Evolutionary conservation across 1,140 invertebrate genomes (phyloP).

Genomic region (Stegodyphus dumicola): DNA sequence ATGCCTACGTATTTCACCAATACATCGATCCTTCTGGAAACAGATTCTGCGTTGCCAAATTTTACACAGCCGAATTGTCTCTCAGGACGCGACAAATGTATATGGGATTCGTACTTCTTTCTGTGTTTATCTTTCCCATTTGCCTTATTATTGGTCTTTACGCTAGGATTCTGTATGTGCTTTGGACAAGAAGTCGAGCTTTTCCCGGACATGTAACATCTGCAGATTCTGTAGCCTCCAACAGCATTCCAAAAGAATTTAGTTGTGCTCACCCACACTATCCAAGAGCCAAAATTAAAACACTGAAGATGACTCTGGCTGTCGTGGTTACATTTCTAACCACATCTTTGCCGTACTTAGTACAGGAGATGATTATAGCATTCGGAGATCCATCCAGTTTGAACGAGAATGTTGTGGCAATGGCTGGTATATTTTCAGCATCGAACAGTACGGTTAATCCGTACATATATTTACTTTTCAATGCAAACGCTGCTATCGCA

Average conservation of each 20-base stretch:
- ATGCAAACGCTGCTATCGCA: not conserved
- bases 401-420: conserved; percentile 37
- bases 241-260: conserved; percentile 60
- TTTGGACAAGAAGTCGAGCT: conserved; percentile 33
- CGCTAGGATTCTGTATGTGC: conserved; percentile 29
- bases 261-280: not conserved
- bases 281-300: conserved; percentile 68
- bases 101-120: conserved; percentile 48
- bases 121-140: conserved; percentile 46
- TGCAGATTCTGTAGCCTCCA: not conserved
- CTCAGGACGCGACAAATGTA: conserved; percentile 22
- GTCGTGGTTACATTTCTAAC: conserved; percentile 67
- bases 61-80: not conserved
- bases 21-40: conserved; percentile 5
- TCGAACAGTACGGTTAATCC: conserved; percentile 52
- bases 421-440: conserved; percentile 46
- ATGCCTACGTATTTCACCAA: conserved; percentile 39
- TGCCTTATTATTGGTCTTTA: conserved; percentile 40
- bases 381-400: conserved; percentile 37
- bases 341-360: conserved; percentile 67
- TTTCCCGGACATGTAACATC: not conserved
- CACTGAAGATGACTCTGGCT: conserved; percentile 69
- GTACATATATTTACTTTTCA: conserved; percentile 42
- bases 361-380: conserved; percentile 66
- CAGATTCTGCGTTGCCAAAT: conserved; percentile 26